These are phyloP conservation scores for Umimayanthus chanpuru DNA, from an alignment of 92 coral and sea anemone species.

Conservation along the genomic window DNA sequence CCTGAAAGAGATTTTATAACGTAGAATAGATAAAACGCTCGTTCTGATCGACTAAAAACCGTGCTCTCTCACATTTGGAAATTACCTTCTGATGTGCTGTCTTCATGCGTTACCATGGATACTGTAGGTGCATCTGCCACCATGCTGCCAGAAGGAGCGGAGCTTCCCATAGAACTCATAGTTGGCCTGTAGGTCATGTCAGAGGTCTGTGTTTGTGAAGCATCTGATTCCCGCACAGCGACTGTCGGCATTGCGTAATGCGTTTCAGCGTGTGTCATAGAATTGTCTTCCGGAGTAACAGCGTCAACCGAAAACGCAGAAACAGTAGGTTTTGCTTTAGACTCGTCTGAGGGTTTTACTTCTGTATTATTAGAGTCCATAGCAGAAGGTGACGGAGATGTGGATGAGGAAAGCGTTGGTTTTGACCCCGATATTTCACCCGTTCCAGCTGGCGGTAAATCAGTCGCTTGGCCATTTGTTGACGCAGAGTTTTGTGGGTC, in stretches of 20 bases:
- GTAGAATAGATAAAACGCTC: background rate
- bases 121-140: background rate
- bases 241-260: slow-evolving; percentile 6
- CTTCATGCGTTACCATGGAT: slow-evolving; percentile 15
- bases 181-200: slow-evolving; percentile 18
- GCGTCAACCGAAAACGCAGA: background rate
- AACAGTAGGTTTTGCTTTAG: no score
- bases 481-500: background rate
- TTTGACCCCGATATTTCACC: background rate
- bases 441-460: background rate
- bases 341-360: background rate
- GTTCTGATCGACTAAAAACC: background rate
- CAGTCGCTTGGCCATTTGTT: background rate
- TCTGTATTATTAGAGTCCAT: background rate
- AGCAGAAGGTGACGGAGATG: background rate
- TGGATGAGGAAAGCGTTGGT: background rate
- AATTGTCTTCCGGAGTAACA: background rate
- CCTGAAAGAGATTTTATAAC: background rate
- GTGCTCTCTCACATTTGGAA: background rate
- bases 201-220: background rate
- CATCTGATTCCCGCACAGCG: background rate
- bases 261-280: slow-evolving; percentile 7
- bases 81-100: background rate
- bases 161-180: background rate
- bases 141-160: background rate